Evolutionary conservation across 2,888 invertebrate species (phyloP).

Genomic region (Vanessa cardui): DNA sequence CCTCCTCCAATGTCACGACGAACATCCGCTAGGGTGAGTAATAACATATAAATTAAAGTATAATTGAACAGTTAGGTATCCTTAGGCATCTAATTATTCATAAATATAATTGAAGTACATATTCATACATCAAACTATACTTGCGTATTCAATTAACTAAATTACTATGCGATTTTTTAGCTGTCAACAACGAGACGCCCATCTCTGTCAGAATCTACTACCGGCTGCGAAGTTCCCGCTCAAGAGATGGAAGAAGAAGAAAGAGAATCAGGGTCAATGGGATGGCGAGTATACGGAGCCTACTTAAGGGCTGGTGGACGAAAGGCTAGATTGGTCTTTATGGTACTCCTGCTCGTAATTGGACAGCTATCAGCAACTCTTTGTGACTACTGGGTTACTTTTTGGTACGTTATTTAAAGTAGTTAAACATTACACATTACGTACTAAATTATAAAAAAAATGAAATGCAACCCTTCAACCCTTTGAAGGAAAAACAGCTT

Average conservation of each 20-base stretch:
- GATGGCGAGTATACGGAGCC: conserved; percentile 84
- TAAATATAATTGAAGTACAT: too few relatives aligned
- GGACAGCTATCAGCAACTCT: conserved; percentile 87
- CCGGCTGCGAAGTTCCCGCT: conserved; percentile 66
- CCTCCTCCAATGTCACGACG: conserved; percentile 64
- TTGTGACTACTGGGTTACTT: conserved; percentile 89
- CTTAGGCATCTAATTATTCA: too few relatives aligned
- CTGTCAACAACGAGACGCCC: conserved; percentile 74
- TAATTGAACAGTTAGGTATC: neutral
- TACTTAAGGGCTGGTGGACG: conserved; percentile 85
- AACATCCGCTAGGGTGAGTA: conserved; percentile 71
- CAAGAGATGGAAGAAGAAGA: conserved; percentile 85
- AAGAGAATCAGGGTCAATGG: conserved; percentile 85
- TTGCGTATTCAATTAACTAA: neutral
- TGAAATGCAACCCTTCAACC: neutral
- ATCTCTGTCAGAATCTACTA: conserved; percentile 74
- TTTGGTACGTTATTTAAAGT: conserved; percentile 80
- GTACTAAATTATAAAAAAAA: neutral
- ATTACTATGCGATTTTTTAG: conserved; percentile 46
- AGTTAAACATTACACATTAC: neutral
- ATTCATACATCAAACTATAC: neutral
- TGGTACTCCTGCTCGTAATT: conserved; percentile 82
- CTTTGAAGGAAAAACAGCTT: too few relatives aligned
- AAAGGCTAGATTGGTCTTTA: conserved; percentile 73
- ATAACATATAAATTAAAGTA: neutral